Base-by-base conservation (phyloP, 2,797 vertebrate genomes). In the Hyperoplus immaculatus region DNA sequence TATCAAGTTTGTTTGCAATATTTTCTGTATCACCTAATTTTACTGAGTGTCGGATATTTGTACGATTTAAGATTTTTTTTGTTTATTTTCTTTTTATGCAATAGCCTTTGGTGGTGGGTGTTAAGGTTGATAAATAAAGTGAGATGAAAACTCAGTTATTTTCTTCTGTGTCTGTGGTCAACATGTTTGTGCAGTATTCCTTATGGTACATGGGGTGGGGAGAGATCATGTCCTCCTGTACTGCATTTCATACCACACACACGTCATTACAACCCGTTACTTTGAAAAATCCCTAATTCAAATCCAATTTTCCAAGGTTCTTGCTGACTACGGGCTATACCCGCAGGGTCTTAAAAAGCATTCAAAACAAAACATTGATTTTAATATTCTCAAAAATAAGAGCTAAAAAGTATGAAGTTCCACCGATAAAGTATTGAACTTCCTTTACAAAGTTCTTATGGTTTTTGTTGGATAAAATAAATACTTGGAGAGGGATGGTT, bases 111-210 rank as follows among this genome's bases (percentile, higher is more conserved):
- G 83, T 90, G 88, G 81, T 85, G 80, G 85, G 72, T 77, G 63
- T 85, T 16, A 72, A 65, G 69, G 78, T 76, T 90, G 82, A 77
- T 86, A 70, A 92, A 91, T 91, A 92, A 90, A 92, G 58, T 80
- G 39, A 85, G 59, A 77, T 56, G 16, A 87, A 42, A 68, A 72
- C 54, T 68, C 42, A 12, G 57, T 5, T 13, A 8, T 36, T 61
- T 60, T 74, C 50, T 53, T 21, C 8, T 49, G 14, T 69, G 38
- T 75, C 16, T 49, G 8, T 62, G 49, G 29, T 7, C 7, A 14
- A 15, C 10, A 0, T 21, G 29, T 29, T 6, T 69, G 41, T 65
- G 15, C 55, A 13, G 39, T 4, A 1, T 74, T 49, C 4, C 42
- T 21, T 46, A 42, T 57, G 39, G 1, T 29, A 29, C 29, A 29